Conservation (phyloP, 92 coral and sea anemone species). For the Meandrina meandrites region DNA sequence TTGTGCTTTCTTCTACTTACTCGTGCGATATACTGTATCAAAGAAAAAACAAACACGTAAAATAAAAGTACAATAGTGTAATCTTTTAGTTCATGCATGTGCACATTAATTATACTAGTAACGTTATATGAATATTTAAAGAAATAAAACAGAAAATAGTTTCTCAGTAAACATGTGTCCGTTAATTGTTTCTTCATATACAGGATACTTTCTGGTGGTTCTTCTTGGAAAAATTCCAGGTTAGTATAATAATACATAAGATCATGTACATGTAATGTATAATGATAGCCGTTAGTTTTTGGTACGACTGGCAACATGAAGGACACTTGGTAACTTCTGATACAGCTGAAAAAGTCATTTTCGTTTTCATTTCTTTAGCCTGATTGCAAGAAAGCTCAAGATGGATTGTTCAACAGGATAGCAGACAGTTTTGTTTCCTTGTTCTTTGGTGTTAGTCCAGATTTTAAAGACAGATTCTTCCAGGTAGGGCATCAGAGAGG, state of each 20-base stretch:
- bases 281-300: too few relatives aligned
- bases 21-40: too few relatives aligned
- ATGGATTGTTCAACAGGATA: constrained; percentile 85
- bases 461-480: constrained; percentile 87
- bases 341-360: background rate
- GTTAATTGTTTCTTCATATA: background rate
- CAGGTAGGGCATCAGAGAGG: constrained; percentile 43
- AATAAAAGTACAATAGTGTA: too few relatives aligned
- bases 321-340: background rate
- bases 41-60: background rate
- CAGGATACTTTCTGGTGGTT: constrained; percentile 99
- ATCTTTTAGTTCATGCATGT: too few relatives aligned
- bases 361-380: constrained; percentile 31
- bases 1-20: too few relatives aligned
- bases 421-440: constrained; percentile 92
- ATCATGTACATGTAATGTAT: too few relatives aligned
- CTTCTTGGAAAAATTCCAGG: constrained; percentile 86
- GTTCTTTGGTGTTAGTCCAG: constrained; percentile 81
- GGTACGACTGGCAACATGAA: too few relatives aligned
- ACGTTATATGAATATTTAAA: too few relatives aligned
- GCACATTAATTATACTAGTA: too few relatives aligned
- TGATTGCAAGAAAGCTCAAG: constrained; percentile 75
- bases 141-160: background rate
- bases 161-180: background rate
- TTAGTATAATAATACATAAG: background rate